Conservation (phyloP, 2,888 invertebrate genomes). For the Morpho helenor region DNA sequence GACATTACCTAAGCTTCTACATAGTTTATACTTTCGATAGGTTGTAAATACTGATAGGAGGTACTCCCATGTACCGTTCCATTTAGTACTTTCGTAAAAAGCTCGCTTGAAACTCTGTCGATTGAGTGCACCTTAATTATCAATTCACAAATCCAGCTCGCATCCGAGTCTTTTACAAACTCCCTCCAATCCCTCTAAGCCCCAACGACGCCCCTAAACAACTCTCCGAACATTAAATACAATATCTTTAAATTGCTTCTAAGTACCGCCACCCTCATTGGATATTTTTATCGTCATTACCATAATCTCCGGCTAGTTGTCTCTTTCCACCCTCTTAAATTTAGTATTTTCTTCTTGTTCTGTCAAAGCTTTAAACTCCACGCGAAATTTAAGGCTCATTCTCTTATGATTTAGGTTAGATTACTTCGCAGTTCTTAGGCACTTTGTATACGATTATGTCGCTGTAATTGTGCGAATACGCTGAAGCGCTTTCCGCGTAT, state of each 20-base stretch:
- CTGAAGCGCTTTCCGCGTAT: constrained; percentile 33
- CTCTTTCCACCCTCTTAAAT: constrained; percentile 38
- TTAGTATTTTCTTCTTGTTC: constrained; percentile 36
- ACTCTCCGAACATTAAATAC: constrained; percentile 66
- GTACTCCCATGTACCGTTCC: constrained; percentile 3
- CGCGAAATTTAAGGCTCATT: constrained; percentile 61
- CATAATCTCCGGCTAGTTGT: constrained; percentile 60
- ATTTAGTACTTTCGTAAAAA: constrained; percentile 28
- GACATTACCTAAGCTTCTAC: too few relatives aligned
- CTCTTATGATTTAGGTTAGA: constrained; percentile 55
- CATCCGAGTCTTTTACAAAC: constrained; percentile 38
- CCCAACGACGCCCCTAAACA: constrained; percentile 38
- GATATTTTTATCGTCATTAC: constrained; percentile 71
- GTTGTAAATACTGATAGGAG: background rate
- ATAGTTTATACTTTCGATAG: too few relatives aligned
- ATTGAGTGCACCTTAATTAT: constrained; percentile 65
- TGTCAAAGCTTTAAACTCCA: constrained; percentile 47
- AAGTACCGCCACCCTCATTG: constrained; percentile 72
- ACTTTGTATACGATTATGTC: constrained; percentile 52
- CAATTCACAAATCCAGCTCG: constrained; percentile 61
- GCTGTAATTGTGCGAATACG: constrained; percentile 55
- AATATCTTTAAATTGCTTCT: constrained; percentile 76
- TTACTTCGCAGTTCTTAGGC: constrained; percentile 54
- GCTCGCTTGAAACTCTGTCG: constrained; percentile 35
- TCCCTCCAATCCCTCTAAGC: constrained; percentile 36